Evolutionary conservation across 2,113 vertebrate species (phyloP).

Genomic region (Tetrax tetrax): DNA sequence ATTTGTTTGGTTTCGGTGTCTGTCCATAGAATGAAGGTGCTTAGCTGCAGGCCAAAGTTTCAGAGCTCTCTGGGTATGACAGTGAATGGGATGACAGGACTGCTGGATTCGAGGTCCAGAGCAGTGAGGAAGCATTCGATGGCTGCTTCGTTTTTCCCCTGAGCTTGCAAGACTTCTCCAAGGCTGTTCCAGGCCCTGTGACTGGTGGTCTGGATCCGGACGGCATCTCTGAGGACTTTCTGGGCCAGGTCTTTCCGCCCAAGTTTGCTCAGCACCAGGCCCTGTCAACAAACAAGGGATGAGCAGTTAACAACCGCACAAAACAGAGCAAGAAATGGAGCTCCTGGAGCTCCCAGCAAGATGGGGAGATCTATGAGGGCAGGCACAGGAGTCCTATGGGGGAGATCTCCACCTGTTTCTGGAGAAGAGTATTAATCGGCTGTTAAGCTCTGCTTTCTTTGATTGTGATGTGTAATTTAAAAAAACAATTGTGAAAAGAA

Average conservation of each 20-base stretch:
- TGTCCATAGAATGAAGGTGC: neutral
- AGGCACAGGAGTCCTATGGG: neutral
- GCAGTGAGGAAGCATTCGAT: slow-evolving; percentile 92
- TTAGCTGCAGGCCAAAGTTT: slow-evolving; percentile 16
- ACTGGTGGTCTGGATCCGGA: slow-evolving; percentile 86
- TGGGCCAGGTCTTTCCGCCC: slow-evolving; percentile 87
- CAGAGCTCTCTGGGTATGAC: slow-evolving; percentile 92
- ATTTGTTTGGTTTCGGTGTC: neutral
- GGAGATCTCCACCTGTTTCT: neutral
- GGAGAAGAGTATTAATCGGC: neutral
- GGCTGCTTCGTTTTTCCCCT: slow-evolving; percentile 83
- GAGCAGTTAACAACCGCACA: neutral
- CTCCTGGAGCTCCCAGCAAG: neutral
- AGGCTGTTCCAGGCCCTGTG: slow-evolving; percentile 93
- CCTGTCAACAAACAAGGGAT: slow-evolving; percentile 76
- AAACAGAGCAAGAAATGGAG: neutral
- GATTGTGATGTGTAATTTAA: neutral
- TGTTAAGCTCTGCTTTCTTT: neutral
- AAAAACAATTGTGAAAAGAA: neutral
- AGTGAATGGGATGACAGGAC: slow-evolving; percentile 90
- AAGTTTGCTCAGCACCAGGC: slow-evolving; percentile 84
- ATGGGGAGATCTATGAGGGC: fast-evolving
- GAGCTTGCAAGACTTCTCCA: slow-evolving; percentile 90
- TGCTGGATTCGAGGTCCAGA: slow-evolving; percentile 94
- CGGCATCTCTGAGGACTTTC: slow-evolving; percentile 91